Conservation (phyloP, 1,140 invertebrate species). For the Lithobius niger region DNA sequence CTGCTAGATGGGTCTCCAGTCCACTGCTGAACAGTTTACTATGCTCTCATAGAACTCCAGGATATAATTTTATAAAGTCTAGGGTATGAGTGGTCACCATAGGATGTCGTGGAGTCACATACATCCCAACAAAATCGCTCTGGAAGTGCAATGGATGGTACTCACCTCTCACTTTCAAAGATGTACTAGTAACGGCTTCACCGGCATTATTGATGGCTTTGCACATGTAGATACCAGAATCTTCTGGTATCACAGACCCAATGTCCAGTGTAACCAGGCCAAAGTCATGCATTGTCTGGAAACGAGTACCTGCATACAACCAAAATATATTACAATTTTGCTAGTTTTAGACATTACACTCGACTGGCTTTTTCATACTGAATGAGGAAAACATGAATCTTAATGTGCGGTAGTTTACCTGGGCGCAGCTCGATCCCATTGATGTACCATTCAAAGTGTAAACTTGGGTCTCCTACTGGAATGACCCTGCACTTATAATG, state of each 20-base stretch:
- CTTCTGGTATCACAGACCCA: conserved; percentile 68
- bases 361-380: conserved; percentile 10
- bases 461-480: conserved; percentile 77
- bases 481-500: conserved; percentile 94
- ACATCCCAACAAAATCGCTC: background rate
- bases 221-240: conserved; percentile 84
- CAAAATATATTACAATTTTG: conserved; percentile 24
- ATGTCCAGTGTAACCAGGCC: conserved; percentile 89
- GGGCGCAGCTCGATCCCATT: conserved; percentile 84
- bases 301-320: conserved; percentile 54
- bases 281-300: conserved; percentile 81
- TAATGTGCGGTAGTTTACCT: too few species aligned
- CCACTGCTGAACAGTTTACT: too few species aligned
- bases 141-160: too few species aligned
- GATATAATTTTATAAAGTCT: too few species aligned
- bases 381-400: conserved; percentile 1
- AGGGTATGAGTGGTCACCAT: too few species aligned
- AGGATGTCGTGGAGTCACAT: too few species aligned
- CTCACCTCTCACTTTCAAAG: conserved; percentile 60
- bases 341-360: background rate
- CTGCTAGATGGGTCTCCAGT: too few species aligned
- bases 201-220: conserved; percentile 82
- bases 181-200: conserved; percentile 77
- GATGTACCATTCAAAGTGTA: conserved; percentile 86
- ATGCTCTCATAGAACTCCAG: too few species aligned